Conservation (phyloP, 1,140 invertebrate genomes). For the Sminthurides bifidus region DNA sequence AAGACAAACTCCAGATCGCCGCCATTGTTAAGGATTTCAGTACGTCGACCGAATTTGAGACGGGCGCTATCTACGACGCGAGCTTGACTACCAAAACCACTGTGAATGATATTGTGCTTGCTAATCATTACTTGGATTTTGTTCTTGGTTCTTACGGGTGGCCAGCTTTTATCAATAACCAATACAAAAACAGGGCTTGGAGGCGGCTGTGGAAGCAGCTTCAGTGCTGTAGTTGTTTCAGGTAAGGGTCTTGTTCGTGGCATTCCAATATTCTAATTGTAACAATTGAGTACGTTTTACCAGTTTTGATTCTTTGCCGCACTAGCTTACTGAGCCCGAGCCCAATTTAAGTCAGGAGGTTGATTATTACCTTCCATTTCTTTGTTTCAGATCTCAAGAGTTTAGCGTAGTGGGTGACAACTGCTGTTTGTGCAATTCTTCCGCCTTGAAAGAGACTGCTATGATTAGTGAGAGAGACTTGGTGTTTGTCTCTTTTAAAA, state of each 20-base stretch:
- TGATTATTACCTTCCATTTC: background rate
- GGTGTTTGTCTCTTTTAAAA: conserved; percentile 19
- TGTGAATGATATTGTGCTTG: conserved; percentile 14
- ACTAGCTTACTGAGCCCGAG: background rate
- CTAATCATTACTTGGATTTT: conserved; percentile 20
- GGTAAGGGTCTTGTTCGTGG: background rate
- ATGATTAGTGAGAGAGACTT: conserved; percentile 9
- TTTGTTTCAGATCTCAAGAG: conserved; percentile 39
- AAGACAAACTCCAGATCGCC: background rate
- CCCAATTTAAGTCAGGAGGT: background rate
- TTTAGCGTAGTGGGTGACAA: conserved; percentile 68
- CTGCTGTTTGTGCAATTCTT: conserved; percentile 75
- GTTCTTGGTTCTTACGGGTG: conserved; percentile 22
- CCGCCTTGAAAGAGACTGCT: conserved; percentile 65
- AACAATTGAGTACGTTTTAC: too few relatives aligned
- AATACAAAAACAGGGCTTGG: conserved; percentile 13
- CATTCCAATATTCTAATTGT: too few relatives aligned
- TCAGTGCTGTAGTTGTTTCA: conserved; percentile 18
- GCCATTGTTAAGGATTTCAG: background rate
- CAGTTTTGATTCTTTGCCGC: background rate
- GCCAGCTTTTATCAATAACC: conserved; percentile 12
- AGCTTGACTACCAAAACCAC: background rate
- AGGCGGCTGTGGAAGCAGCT: conserved; percentile 16
- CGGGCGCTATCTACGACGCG: background rate
- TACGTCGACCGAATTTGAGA: background rate